phyloP scores from a whole-genome alignment of 2,113 vertebrate species.

The Columbina picui region DNA sequence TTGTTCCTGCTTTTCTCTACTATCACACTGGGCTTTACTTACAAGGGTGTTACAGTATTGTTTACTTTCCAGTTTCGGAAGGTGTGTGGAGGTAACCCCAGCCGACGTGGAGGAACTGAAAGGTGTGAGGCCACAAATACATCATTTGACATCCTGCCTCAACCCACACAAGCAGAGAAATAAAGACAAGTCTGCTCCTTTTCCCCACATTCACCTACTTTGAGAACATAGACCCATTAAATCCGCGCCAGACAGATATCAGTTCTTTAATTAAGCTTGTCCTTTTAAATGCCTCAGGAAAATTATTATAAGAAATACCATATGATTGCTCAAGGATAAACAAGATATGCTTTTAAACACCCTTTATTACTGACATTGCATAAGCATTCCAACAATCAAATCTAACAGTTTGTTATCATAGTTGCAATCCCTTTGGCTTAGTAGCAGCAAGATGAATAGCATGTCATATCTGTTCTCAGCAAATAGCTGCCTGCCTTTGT shows the following conservation, averaged over 20 bases:
- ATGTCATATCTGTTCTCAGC: conserved; percentile 59
- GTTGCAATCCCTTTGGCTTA: conserved; percentile 50
- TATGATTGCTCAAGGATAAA: conserved; percentile 55
- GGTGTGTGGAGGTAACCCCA: neutral
- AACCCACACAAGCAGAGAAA: neutral
- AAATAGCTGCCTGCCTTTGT: conserved; percentile 56
- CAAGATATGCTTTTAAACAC: conserved; percentile 45
- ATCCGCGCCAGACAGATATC: conserved; percentile 37
- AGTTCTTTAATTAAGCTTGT: conserved; percentile 52
- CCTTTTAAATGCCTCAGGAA: conserved; percentile 46
- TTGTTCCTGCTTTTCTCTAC: neutral
- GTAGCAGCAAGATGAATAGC: conserved; percentile 49
- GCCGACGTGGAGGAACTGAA: neutral
- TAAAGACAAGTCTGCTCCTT: neutral
- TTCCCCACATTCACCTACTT: neutral
- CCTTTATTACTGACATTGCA: conserved; percentile 57
- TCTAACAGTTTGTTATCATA: conserved; percentile 65
- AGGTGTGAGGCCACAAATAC: neutral
- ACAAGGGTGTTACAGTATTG: neutral
- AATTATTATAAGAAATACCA: conserved; percentile 39
- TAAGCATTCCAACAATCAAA: conserved; percentile 62
- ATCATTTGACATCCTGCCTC: neutral
- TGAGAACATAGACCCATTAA: neutral
- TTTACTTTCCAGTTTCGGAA: neutral
- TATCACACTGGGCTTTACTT: neutral